Evolutionary conservation across 2,888 invertebrate genomes (phyloP), one percentile per base, ranked within the genome.

Genomic region (Megaustenia siamemsis): DNA sequence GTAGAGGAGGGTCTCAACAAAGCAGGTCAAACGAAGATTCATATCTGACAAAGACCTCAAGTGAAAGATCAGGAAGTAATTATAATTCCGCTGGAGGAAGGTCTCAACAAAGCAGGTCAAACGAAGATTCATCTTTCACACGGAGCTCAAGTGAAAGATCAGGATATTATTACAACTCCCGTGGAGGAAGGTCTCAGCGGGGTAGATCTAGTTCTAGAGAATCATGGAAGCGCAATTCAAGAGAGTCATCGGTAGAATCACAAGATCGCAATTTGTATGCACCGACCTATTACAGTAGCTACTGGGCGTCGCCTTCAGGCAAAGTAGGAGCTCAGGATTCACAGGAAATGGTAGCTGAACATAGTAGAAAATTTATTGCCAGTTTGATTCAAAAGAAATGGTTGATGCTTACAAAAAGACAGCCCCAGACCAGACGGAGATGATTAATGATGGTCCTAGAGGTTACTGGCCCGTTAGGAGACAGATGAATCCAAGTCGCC

Each of bases 371-470:
- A n/a, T 69, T 38, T 10, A 69, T 60, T 43, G 80, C 53, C 4
- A 28, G 68, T 60, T 38, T 80, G 80, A 80, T n/a, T 80, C 80
- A 18, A 80, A 40, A 18, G 80, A 80, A 80, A 80, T 80, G 80
- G 69, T 68, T 15, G 80, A 53, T 53, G 78, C 78, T 24, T 66
- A 78, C 66, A 78, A 15, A 43, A 63, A 66, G 28, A 66, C 43
- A n/a, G 28, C 43, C 6, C 12, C 5, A 24, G 40, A 60, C 0
- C 15, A 3, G 40, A 43, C 5, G 1, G 78, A 32, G 28, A 6
- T 28, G 24, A 15, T 63, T 0, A 78, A 21, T 21, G 78, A 78
- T 24, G 43, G 73, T 32, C 68, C 60, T 45, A n/a, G n/a, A n/a
- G n/a, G n/a, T n/a, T n/a, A n/a, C n/a, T n/a, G n/a, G n/a, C n/a